Base-by-base conservation (phyloP, 2,888 invertebrate genomes). In the Drosophila engyochracea region DNA sequence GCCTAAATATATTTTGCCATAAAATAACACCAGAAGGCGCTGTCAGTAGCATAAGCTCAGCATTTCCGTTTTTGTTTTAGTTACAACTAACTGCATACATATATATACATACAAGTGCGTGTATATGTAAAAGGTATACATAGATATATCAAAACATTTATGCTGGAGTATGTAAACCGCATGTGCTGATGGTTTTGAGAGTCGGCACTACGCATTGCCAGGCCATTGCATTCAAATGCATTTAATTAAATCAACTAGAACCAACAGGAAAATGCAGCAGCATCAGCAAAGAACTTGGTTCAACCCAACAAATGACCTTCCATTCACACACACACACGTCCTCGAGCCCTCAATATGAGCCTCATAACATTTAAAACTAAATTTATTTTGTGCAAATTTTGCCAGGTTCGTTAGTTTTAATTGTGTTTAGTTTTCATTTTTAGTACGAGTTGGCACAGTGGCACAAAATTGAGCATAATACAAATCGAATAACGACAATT, bases 171-270 rank as follows among this genome's bases (percentile, higher is more conserved):
- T 79, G 81, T 67, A 76, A 79, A 79, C 85, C 83, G 76, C 83
- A 84, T 71, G 70, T 85, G 77, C 72, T 71, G 85, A 81, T 74
- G 81, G 72, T 76, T 78, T 77, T 54, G 65, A 80, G 72, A 82
- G 83, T 74, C 70, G 75, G 53, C 81, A 69, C 67, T 76, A 80
- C 73, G 82, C 77, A 82, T 77, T 85, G 68, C 72, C 82, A 79
- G 84, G 84, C 85, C 87, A 83, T 79, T 91, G 83, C 83, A 91
- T 90, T 88, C 91, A 88, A 91, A 91, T 88, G 82, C 90, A 87
- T 91, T 91, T 91, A 91, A 91, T 91, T 90, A 91, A 90, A 91
- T 90, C 91, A 91, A 88, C 87, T 87, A 82, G 82, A 81, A 83
- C 85, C 85, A 87, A 87, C 81, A 83, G 76, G 75, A 83, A 85